A percentile compares a stretch with the other conserved stretches of the same genome.
Conservation (phyloP, 2,888 invertebrate genomes). For the Athalia rosae region DNA sequence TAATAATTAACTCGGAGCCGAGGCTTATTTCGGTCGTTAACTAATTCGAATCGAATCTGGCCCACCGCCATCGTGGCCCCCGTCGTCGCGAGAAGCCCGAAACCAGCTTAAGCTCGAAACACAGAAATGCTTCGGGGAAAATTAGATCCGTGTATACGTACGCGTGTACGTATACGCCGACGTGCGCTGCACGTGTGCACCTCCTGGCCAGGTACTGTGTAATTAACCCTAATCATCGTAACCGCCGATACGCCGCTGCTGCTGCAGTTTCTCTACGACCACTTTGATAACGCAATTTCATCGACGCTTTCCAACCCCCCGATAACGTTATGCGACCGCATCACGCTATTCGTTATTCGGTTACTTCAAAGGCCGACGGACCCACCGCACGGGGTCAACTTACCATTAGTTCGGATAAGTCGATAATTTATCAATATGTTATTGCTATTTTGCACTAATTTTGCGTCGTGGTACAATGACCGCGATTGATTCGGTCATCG, state of each 20-base stretch:
- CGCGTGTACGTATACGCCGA: no score
- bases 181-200: no score
- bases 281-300: constrained; percentile 25
- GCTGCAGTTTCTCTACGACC: not conserved
- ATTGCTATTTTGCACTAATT: no score
- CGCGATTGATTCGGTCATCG: no score
- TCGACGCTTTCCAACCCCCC: not conserved
- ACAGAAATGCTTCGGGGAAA: constrained; percentile 36
- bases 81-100: not conserved
- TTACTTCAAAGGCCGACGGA: no score
- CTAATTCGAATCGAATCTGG: constrained; percentile 36
- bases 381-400: no score
- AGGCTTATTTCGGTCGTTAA: constrained; percentile 35
- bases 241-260: not conserved
- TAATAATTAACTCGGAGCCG: constrained; percentile 13
- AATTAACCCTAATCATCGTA: constrained; percentile 38
- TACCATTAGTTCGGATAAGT: no score
- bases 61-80: constrained; percentile 5
- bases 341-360: no score
- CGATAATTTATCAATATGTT: no score
- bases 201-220: constrained; percentile 6
- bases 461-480: no score
- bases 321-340: no score
- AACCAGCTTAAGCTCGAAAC: constrained; percentile 39
- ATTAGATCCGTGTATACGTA: constrained; percentile 23